Evolutionary conservation across 2,888 invertebrate species (phyloP), one percentile per base, ranked within the genome.

Genomic region (Rotaria macrura): DNA sequence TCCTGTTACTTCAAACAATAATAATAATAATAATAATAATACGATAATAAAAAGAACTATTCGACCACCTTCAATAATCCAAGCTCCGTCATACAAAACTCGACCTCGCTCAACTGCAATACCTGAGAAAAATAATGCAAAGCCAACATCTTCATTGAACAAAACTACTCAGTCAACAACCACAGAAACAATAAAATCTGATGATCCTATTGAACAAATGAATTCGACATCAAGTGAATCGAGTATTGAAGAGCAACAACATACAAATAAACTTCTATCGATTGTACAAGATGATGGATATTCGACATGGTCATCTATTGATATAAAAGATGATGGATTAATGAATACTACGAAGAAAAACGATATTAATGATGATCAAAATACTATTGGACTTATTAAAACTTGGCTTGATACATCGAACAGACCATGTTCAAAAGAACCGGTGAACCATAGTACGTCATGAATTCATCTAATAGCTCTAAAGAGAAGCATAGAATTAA

Each of bases 201-300:
- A 72, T 72, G 72, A 20, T 57, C 25, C 55, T 29, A 57, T 38
- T 72, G 5, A 38, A 72, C 72, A 72, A 20, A 38, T 79, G 43
- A 79, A 79, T n/a, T 43, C 79, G 43, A 43, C 79, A 79, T 79
- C 79, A 5, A 79, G 79, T 79, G 79, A 79, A 43, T 79, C 79
- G 5, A 79, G 79, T 25, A 79, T 79, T 79, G 79, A 79, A 79
- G 79, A 79, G n/a, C 40, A 43, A 79, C 43, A 79, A n/a, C 17
- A 65, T 29, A 38, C 38, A 1, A 65, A 65, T 34, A 34, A 65
- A 34, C 7, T 65, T 17, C 20, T 65, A 29, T 34, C 65, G 1
- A 65, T 65, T 38, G 10, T 79, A 23, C 43, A 43, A 43, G 79
- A 79, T n/a, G 79, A 79, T n/a, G 79, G 79, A 43, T 79, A 79